Conservation (phyloP, 1,140 invertebrate genomes). For the Calycopis cecrops region DNA sequence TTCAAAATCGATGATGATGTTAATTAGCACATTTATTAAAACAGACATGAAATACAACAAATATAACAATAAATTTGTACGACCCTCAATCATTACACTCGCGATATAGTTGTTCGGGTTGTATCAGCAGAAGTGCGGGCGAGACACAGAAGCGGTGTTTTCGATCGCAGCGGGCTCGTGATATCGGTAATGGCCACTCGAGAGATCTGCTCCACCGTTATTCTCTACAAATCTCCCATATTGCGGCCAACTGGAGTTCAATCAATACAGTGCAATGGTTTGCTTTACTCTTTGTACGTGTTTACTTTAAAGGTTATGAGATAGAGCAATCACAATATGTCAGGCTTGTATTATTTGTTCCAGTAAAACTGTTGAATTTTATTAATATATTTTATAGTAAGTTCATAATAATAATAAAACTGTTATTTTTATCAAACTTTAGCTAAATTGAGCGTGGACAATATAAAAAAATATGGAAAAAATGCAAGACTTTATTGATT, state of each 20-base stretch:
- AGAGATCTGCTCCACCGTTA: slow-evolving; percentile 56
- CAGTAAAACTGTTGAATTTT: no score
- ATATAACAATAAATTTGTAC: neutral
- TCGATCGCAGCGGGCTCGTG: slow-evolving; percentile 44
- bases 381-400: no score
- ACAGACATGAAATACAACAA: no score
- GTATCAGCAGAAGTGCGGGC: slow-evolving; percentile 31
- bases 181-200: slow-evolving; percentile 67
- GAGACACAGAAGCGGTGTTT: slow-evolving; percentile 40
- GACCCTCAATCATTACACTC: neutral
- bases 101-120: slow-evolving; percentile 5
- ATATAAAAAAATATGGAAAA: no score
- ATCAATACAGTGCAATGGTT: slow-evolving; percentile 52
- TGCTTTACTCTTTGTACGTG: slow-evolving; percentile 29
- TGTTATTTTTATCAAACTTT: no score
- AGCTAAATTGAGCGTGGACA: no score
- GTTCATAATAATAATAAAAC: no score
- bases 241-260: slow-evolving; percentile 54
- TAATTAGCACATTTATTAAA: no score
- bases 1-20: no score
- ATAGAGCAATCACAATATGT: neutral
- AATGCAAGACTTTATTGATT: no score
- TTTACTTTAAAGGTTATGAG: slow-evolving; percentile 17
- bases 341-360: no score
- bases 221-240: slow-evolving; percentile 65